These are phyloP conservation scores for Anagrus nilaparvatae DNA, from an alignment of 1,140 invertebrate species.

Conservation along the genomic window DNA sequence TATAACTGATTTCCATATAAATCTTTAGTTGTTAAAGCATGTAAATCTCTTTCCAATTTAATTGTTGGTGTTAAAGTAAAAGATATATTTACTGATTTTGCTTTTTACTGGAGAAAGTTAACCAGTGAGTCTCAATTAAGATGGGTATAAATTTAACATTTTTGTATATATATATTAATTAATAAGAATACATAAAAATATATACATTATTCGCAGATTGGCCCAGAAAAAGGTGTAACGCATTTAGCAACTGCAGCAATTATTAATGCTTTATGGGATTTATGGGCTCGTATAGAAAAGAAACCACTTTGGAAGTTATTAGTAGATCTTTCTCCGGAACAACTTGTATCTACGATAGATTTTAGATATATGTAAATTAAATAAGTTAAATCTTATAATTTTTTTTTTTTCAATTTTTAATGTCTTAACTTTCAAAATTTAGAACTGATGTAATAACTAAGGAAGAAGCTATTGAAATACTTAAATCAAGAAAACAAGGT, in stretches of 20 bases:
- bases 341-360: constrained; percentile 75
- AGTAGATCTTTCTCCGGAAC: constrained; percentile 70
- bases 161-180: not conserved
- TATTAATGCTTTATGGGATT: constrained; percentile 83
- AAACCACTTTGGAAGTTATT: constrained; percentile 84
- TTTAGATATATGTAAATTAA: constrained; percentile 67
- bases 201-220: constrained; percentile 50
- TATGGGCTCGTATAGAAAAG: constrained; percentile 73
- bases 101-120: constrained; percentile 64
- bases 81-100: constrained; percentile 70
- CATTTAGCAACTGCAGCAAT: constrained; percentile 83
- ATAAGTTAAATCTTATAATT: not conserved
- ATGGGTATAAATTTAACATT: constrained; percentile 57
- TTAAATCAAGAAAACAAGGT: constrained; percentile 48
- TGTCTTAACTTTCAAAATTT: constrained; percentile 21
- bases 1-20: constrained; percentile 12
- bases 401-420: not conserved
- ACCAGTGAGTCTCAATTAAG: constrained; percentile 80
- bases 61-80: constrained; percentile 52
- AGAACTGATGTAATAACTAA: constrained; percentile 73
- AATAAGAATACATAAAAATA: constrained; percentile 1
- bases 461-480: constrained; percentile 67
- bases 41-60: constrained; percentile 57
- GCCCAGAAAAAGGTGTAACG: constrained; percentile 84
- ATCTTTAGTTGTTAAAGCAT: constrained; percentile 58